Evolutionary conservation across 2,888 invertebrate species (phyloP).

Genomic region (Habroteleia sp.): DNA sequence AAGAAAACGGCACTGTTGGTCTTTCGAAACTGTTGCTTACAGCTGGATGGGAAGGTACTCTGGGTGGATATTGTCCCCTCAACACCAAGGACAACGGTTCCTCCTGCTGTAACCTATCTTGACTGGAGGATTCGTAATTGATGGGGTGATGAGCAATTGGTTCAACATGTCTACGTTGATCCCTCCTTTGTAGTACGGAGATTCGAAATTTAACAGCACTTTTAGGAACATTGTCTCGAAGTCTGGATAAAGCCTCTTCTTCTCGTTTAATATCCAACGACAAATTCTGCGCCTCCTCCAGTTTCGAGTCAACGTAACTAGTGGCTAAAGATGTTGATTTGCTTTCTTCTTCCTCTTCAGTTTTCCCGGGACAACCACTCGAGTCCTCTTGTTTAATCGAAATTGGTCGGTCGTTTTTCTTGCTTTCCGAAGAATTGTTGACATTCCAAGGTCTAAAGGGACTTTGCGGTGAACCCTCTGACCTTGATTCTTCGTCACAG

Average conservation of each 20-base stretch:
- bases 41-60: conserved; percentile 83
- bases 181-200: conserved; percentile 64
- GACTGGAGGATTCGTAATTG: conserved; percentile 37
- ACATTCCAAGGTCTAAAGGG: conserved; percentile 87
- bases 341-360: conserved; percentile 53
- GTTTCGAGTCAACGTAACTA: conserved; percentile 19
- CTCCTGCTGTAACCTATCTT: conserved; percentile 72
- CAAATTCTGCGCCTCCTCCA: conserved; percentile 45
- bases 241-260: conserved; percentile 68
- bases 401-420: conserved; percentile 33
- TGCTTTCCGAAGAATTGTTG: conserved; percentile 58
- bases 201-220: conserved; percentile 50
- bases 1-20: conserved; percentile 52
- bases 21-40: conserved; percentile 77
- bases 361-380: too few species aligned
- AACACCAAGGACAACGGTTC: conserved; percentile 85
- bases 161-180: conserved; percentile 67
- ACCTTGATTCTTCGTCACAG: conserved; percentile 76
- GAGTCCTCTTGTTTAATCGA: conserved; percentile 18
- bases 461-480: conserved; percentile 77
- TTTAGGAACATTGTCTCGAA: conserved; percentile 59
- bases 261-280: conserved; percentile 48
- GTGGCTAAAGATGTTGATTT: background rate
- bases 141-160: conserved; percentile 69
- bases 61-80: conserved; percentile 78